Conservation (phyloP, 1,140 invertebrate species). For the Mercenaria mercenaria region DNA sequence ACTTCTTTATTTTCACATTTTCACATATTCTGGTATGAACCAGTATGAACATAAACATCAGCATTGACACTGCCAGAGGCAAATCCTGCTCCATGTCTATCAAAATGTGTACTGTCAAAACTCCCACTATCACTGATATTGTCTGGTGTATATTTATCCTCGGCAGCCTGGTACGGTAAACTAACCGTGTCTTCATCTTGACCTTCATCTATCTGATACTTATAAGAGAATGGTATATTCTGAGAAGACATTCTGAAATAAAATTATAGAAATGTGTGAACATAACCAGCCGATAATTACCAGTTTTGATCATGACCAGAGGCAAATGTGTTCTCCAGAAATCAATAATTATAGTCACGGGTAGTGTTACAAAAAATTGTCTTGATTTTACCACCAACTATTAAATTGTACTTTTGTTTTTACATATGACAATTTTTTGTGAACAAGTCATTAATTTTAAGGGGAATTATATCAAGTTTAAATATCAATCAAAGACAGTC, state of each 20-base stretch:
- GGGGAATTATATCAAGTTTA: no score
- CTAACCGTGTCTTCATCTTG: constrained; percentile 93
- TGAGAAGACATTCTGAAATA: constrained; percentile 91
- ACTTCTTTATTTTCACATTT: no score
- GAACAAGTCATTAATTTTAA: no score
- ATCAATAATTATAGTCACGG: no score
- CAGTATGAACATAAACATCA: constrained; percentile 27
- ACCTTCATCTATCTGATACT: constrained; percentile 92
- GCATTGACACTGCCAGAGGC: constrained; percentile 49
- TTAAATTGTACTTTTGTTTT: no score
- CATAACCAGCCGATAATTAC: no score
- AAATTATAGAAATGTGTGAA: constrained; percentile 62
- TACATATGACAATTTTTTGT: no score
- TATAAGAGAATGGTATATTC: constrained; percentile 93
- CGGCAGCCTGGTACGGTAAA: constrained; percentile 90
- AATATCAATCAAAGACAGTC: no score
- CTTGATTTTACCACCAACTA: no score
- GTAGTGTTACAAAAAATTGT: no score
- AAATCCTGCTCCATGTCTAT: constrained; percentile 77
- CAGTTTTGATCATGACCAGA: no score
- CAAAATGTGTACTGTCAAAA: constrained; percentile 93
- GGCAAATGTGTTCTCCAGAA: no score
- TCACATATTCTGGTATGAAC: constrained; percentile 46
- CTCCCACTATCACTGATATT: constrained; percentile 89
- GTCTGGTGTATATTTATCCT: constrained; percentile 73